Conservation (phyloP, 2,888 invertebrate species). For the Cepaea hortensis region DNA sequence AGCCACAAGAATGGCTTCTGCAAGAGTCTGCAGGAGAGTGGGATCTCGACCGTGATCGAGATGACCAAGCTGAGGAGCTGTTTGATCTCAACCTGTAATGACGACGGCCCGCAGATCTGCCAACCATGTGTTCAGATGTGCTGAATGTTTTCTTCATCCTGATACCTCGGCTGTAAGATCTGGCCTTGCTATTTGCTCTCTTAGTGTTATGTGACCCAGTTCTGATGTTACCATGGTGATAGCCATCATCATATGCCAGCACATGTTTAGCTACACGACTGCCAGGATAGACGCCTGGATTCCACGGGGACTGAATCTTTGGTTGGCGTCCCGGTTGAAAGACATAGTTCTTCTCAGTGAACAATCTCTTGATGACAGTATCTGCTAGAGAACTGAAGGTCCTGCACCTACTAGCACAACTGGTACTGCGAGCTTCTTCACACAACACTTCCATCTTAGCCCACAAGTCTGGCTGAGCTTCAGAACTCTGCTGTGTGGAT, state of each 20-base stretch:
- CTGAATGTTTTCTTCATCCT: no score
- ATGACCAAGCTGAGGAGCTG: constrained; percentile 56
- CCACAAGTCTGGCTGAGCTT: constrained; percentile 62
- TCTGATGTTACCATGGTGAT: constrained; percentile 40
- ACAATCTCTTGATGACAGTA: no score
- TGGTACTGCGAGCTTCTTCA: constrained; percentile 62
- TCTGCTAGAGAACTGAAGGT: neutral
- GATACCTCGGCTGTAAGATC: neutral
- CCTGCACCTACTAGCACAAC: neutral
- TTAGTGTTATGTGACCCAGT: constrained; percentile 44
- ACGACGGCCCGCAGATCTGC: constrained; percentile 1
- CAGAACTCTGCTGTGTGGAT: neutral
- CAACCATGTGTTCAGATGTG: neutral
- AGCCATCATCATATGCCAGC: constrained; percentile 19
- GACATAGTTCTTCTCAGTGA: no score
- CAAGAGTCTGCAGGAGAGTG: constrained; percentile 56
- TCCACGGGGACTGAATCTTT: constrained; percentile 12
- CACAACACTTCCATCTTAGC: constrained; percentile 66
- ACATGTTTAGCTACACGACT: constrained; percentile 19
- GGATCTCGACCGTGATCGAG: constrained; percentile 62
- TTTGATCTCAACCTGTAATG: constrained; percentile 53
- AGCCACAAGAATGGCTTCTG: constrained; percentile 51
- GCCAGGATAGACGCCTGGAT: constrained; percentile 47
- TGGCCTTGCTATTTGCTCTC: neutral
- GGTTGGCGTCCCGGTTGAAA: no score